These are phyloP conservation scores for Nysson spinosus DNA, from an alignment of 2,888 invertebrate genomes.

Conservation along the genomic window DNA sequence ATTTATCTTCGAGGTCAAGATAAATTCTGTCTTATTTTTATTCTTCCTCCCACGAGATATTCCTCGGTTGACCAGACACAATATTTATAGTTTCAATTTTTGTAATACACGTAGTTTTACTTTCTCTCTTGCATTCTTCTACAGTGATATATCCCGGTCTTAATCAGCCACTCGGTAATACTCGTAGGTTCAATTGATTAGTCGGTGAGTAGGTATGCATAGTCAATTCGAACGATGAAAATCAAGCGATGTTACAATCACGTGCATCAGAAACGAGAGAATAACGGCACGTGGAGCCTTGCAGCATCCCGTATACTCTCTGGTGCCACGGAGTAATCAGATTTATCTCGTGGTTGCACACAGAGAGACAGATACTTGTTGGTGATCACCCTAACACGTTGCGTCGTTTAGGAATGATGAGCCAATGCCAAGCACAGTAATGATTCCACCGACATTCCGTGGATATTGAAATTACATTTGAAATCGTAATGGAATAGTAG, in stretches of 20 bases:
- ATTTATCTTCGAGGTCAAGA: no score
- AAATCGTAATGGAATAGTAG: no score
- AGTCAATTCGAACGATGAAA: conserved; percentile 43
- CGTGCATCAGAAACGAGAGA: conserved; percentile 36
- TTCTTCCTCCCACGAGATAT: no score
- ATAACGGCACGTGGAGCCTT: conserved; percentile 41
- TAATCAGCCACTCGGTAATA: no score
- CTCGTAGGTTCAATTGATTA: no score
- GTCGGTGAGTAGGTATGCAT: conserved; percentile 1
- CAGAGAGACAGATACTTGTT: conserved; percentile 44
- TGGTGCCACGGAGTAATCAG: conserved; percentile 52
- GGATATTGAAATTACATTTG: conserved; percentile 9
- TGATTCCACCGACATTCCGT: conserved; percentile 18
- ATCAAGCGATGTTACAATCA: conserved; percentile 44
- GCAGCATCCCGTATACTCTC: conserved; percentile 42
- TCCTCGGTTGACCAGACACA: no score
- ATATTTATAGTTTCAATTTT: no score
- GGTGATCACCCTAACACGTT: conserved; percentile 42
- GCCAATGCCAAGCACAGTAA: conserved; percentile 25
- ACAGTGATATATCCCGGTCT: no score
- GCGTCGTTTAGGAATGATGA: conserved; percentile 44
- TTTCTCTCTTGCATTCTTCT: no score
- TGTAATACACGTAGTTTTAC: no score
- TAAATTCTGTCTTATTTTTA: no score
- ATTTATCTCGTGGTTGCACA: conserved; percentile 60